phyloP scores from a whole-genome alignment of 2,888 invertebrate species.

The Phyllotreta striolata region DNA sequence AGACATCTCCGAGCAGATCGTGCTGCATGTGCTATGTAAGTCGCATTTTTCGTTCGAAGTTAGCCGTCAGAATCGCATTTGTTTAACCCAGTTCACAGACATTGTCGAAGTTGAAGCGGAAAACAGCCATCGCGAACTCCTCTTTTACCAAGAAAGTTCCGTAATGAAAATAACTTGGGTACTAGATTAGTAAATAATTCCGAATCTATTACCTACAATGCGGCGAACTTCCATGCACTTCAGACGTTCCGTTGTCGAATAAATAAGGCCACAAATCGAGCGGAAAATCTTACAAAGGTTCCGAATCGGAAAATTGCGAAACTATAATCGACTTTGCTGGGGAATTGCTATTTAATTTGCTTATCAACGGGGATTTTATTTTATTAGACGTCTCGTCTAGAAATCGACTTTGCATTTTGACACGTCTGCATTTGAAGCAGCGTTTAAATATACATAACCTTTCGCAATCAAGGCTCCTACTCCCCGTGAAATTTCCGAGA shows the following conservation, averaged over 20 bases:
- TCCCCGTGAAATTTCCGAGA: constrained; percentile 25
- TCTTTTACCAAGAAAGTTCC: constrained; percentile 18
- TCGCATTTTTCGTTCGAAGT: constrained; percentile 41
- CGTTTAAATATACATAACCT: constrained; percentile 37
- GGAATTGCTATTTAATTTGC: too few species aligned
- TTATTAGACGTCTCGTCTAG: too few species aligned
- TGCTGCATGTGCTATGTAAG: constrained; percentile 72
- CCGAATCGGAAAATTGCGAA: too few species aligned
- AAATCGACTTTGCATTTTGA: background rate
- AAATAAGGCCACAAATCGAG: too few species aligned
- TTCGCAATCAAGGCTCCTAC: constrained; percentile 32
- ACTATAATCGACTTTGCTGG: too few species aligned
- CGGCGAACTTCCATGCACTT: too few species aligned
- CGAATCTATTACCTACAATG: constrained; percentile 4
- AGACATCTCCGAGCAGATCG: constrained; percentile 68
- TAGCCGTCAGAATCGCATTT: too few species aligned
- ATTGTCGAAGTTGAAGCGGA: constrained; percentile 10
- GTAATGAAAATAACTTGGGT: constrained; percentile 27
- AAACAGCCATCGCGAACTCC: constrained; percentile 25
- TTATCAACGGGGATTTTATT: too few species aligned
- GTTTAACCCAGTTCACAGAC: too few species aligned
- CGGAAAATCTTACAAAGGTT: too few species aligned
- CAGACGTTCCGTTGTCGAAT: too few species aligned
- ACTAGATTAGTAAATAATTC: constrained; percentile 17
- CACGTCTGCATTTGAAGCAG: constrained; percentile 32